These are phyloP conservation scores for Nesoenas mayeri DNA, from an alignment of 2,113 vertebrate species.

Conservation along the genomic window DNA sequence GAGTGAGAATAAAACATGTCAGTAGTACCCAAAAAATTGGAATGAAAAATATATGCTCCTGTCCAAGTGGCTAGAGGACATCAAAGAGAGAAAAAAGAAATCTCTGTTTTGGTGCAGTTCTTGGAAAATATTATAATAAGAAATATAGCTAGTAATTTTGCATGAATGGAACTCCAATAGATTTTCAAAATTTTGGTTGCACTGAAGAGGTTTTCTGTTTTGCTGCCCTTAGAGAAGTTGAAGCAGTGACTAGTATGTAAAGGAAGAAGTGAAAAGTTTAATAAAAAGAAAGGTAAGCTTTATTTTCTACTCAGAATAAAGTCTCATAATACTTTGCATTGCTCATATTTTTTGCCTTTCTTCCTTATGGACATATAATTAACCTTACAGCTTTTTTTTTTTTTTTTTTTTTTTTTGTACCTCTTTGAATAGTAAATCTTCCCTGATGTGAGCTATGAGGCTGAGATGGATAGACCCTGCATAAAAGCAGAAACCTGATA, in stretches of 20 bases:
- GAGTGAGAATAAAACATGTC: background rate
- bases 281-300: background rate
- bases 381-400: rapidly evolving
- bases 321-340: background rate
- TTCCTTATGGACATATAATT: background rate
- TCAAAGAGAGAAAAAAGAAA: background rate
- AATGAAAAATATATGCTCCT: background rate
- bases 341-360: background rate
- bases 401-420: background rate
- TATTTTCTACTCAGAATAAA: background rate
- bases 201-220: background rate
- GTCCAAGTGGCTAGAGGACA: background rate
- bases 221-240: background rate
- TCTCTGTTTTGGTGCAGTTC: background rate
- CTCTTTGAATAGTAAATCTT: background rate
- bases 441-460: background rate
- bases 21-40: background rate
- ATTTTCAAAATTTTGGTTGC: background rate
- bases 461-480: background rate
- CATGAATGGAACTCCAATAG: background rate
- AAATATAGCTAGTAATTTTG: background rate
- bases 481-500: background rate
- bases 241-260: background rate
- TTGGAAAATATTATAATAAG: background rate
- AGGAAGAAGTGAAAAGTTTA: background rate